Conservation (phyloP, 37 sponge, comb jelly and placozoan species). For the Crambe crambe region DNA sequence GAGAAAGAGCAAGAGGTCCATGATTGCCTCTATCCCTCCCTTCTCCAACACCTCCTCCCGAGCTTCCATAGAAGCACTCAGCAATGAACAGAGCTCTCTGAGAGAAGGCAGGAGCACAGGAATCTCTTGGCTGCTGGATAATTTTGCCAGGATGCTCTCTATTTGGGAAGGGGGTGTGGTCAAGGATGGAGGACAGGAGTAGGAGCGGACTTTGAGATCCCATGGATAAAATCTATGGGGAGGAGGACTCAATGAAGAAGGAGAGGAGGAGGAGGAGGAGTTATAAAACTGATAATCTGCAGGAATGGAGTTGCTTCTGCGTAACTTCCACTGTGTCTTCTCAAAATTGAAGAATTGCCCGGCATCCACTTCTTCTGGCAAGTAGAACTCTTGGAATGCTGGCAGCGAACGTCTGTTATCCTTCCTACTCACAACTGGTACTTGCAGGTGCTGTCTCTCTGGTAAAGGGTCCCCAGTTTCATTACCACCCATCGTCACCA, state of each 20-base stretch:
- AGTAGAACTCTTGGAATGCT: not conserved
- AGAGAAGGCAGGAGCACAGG: not conserved
- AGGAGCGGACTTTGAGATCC: constrained; percentile 9
- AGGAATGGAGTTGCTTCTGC: constrained; percentile 4
- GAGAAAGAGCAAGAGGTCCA: not conserved
- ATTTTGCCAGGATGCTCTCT: not conserved
- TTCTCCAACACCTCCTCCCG: not conserved
- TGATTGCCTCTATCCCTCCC: not conserved
- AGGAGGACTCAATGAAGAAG: too few species aligned
- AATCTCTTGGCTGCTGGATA: not conserved
- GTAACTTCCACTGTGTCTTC: not conserved
- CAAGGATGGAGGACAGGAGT: constrained; percentile 22
- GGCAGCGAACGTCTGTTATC: not conserved
- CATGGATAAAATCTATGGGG: not conserved
- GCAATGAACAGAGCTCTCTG: not conserved
- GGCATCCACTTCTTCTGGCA: not conserved
- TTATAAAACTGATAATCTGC: not conserved
- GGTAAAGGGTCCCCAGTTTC: not conserved
- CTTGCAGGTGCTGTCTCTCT: too few species aligned
- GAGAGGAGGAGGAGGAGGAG: not conserved
- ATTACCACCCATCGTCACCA: not conserved
- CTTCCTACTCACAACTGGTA: not conserved
- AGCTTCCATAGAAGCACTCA: not conserved
- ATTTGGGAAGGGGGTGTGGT: not conserved
- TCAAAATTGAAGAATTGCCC: not conserved